Evolutionary conservation across 2,113 vertebrate species (phyloP).

Genomic region (Bambusicola thoracicus): DNA sequence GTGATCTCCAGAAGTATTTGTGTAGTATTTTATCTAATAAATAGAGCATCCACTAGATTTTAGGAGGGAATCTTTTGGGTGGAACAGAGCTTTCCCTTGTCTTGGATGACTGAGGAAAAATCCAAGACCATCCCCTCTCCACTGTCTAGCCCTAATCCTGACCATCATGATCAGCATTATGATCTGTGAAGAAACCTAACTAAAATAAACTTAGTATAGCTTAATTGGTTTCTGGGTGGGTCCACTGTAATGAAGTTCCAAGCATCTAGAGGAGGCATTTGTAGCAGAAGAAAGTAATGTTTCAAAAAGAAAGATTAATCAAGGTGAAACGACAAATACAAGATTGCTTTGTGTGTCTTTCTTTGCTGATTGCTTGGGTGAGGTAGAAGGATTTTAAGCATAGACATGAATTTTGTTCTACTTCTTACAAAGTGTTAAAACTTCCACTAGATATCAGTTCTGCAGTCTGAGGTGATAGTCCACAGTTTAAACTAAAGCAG

Average conservation of each 20-base stretch:
- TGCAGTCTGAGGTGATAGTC: background rate
- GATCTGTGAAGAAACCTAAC: background rate
- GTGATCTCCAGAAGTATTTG: background rate
- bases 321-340: background rate
- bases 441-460: background rate
- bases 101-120: background rate
- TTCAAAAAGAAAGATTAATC: background rate
- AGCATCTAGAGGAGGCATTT: background rate
- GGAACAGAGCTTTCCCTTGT: background rate
- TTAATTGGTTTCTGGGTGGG: background rate
- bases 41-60: background rate
- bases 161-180: background rate
- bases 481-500: background rate
- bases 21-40: background rate
- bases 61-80: background rate
- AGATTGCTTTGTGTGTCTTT: background rate
- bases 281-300: background rate
- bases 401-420: background rate
- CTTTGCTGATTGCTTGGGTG: background rate
- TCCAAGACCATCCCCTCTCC: background rate
- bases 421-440: background rate
- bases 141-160: background rate
- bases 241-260: background rate
- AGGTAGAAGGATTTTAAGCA: background rate
- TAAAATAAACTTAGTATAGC: background rate